phyloP scores from a whole-genome alignment of 2,113 vertebrate species.

The Pogonocichla stellata region DNA sequence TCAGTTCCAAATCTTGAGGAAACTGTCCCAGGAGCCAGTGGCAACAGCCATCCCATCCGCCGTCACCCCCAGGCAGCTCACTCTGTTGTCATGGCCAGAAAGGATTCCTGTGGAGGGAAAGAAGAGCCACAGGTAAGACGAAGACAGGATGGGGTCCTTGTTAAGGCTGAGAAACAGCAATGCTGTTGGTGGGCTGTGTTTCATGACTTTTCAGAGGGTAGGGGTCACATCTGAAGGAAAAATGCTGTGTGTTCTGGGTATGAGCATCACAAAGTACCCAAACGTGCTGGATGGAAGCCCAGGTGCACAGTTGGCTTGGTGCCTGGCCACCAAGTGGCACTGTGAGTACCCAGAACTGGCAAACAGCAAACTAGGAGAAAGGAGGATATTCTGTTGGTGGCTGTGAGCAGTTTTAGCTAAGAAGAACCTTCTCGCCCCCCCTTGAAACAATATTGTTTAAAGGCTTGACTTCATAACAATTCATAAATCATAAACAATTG shows the following conservation, averaged over 20 bases:
- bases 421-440: not conserved
- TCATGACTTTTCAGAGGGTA: not conserved
- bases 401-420: not conserved
- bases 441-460: not conserved
- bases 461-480: not conserved
- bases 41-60: constrained; percentile 93
- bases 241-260: not conserved
- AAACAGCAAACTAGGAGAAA: not conserved
- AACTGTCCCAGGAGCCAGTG: constrained; percentile 98
- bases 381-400: not conserved
- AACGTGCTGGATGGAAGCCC: not conserved
- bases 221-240: not conserved
- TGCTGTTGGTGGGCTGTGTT: fast-evolving
- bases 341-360: not conserved
- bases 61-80: constrained; percentile 94
- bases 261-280: not conserved
- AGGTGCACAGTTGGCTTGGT: not conserved
- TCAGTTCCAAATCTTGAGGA: constrained; percentile 99
- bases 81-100: constrained; percentile 96
- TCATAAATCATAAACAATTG: not conserved
- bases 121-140: not conserved
- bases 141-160: not conserved
- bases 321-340: not conserved
- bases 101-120: constrained; percentile 79
- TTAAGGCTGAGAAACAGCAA: not conserved